Evolutionary conservation across 2,113 vertebrate species (phyloP).

Genomic region (Campylomormyrus numenius): DNA sequence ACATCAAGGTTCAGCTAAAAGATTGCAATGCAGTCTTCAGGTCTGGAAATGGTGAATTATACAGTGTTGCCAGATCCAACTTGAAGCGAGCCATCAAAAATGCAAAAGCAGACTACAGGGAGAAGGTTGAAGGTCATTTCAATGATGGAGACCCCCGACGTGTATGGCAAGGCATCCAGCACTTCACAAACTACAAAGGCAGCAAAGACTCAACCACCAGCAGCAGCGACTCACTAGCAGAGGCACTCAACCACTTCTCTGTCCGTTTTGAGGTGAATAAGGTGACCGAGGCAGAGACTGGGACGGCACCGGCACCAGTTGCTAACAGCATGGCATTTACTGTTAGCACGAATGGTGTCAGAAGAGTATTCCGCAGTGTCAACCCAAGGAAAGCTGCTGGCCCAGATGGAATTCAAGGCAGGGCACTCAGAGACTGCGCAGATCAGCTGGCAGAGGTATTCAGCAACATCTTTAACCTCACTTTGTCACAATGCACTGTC

Average conservation of each 20-base stretch:
- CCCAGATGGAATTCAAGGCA: neutral
- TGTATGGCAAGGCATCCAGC: no score
- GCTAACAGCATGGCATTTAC: neutral
- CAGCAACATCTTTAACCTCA: neutral
- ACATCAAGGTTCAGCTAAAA: neutral
- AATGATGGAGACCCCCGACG: no score
- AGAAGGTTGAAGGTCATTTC: neutral
- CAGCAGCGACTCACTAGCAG: neutral
- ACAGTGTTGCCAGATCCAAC: no score
- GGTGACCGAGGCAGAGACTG: neutral
- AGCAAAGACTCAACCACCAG: neutral
- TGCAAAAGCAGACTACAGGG: neutral
- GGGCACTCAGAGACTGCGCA: neutral
- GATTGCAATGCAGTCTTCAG: neutral
- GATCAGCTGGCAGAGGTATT: neutral
- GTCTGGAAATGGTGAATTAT: neutral
- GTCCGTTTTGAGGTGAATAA: neutral
- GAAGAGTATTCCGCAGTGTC: neutral
- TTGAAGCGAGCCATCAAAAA: no score
- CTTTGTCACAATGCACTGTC: neutral
- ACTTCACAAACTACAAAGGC: neutral
- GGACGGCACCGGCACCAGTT: neutral
- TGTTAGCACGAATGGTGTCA: neutral
- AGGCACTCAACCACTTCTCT: neutral
- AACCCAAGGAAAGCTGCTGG: neutral